A percentile compares a stretch with the other conserved stretches of the same genome.
These are phyloP conservation scores for Mycetomoellerius zeteki DNA, from an alignment of 1,140 invertebrate species.

Conservation along the genomic window DNA sequence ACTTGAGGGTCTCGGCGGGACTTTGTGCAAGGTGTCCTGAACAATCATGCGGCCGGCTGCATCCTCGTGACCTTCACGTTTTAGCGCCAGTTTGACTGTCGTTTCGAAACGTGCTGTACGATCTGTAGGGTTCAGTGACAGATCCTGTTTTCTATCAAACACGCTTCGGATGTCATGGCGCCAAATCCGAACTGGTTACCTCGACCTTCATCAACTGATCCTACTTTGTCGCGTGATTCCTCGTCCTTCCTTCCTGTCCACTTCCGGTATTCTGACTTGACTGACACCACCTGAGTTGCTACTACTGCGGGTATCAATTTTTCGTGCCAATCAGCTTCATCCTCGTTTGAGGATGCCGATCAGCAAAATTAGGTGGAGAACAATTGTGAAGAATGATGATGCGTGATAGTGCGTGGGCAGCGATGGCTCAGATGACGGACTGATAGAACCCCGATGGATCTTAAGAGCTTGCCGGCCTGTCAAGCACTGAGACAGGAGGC, in stretches of 20 bases:
- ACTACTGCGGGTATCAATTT: conserved; percentile 8
- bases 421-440: conserved; percentile 40
- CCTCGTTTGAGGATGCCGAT: neutral
- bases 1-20: conserved; percentile 41
- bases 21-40: conserved; percentile 8
- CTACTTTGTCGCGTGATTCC: neutral
- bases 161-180: conserved; percentile 47
- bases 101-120: conserved; percentile 39
- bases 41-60: conserved; percentile 47
- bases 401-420: conserved; percentile 51
- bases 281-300: conserved; percentile 23
- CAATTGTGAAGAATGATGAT: conserved; percentile 10
- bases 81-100: conserved; percentile 53
- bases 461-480: conserved; percentile 86
- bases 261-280: conserved; percentile 32
- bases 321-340: neutral
- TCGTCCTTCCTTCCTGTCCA: neutral
- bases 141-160: conserved; percentile 17
- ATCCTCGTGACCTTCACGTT: conserved; percentile 69
- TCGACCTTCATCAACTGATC: neutral
- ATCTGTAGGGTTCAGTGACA: conserved; percentile 51
- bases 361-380: conserved; percentile 26
- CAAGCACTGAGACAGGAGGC: conserved; percentile 86
- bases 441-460: conserved; percentile 76
- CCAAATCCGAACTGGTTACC: conserved; percentile 28